These are phyloP conservation scores for Parochlus steinenii DNA, from an alignment of 2,888 invertebrate species.

Conservation along the genomic window DNA sequence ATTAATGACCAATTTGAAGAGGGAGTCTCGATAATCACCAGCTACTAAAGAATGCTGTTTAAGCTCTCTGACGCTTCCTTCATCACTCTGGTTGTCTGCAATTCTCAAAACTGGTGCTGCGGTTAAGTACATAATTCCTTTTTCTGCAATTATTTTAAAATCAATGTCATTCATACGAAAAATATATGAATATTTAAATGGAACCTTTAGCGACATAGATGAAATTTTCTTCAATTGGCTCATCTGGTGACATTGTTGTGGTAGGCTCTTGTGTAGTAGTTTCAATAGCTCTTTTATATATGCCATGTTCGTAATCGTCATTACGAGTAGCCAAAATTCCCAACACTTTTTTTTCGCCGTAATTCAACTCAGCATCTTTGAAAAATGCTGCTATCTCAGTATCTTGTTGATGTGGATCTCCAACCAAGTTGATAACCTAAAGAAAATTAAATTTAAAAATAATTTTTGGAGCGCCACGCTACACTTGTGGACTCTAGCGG, in stretches of 20 bases:
- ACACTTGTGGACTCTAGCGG: no score
- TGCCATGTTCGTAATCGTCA: slow-evolving; percentile 22
- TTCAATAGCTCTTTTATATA: slow-evolving; percentile 22
- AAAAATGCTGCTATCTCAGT: slow-evolving; percentile 40
- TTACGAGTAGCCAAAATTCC: slow-evolving; percentile 36
- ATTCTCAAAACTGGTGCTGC: slow-evolving; percentile 35
- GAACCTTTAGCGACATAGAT: slow-evolving; percentile 37
- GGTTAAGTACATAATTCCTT: slow-evolving; percentile 35
- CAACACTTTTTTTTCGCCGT: slow-evolving; percentile 38
- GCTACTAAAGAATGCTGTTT: slow-evolving; percentile 27
- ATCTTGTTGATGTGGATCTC: slow-evolving; percentile 41
- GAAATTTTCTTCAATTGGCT: slow-evolving; percentile 25
- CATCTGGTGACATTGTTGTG: slow-evolving; percentile 25
- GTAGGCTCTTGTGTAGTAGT: slow-evolving; percentile 2
- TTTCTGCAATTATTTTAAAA: slow-evolving; percentile 22
- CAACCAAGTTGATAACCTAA: slow-evolving; percentile 39
- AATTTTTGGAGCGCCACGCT: not conserved
- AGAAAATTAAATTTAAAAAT: slow-evolving; percentile 12
- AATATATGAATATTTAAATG: slow-evolving; percentile 9
- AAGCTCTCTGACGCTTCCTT: slow-evolving; percentile 30
- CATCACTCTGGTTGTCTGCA: slow-evolving; percentile 21
- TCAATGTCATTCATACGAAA: slow-evolving; percentile 9
- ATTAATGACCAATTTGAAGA: not conserved
- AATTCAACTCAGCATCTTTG: slow-evolving; percentile 38
- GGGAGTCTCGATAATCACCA: slow-evolving; percentile 15